Evolutionary conservation across 2,888 invertebrate genomes (phyloP).

Genomic region (Apeira syringaria): DNA sequence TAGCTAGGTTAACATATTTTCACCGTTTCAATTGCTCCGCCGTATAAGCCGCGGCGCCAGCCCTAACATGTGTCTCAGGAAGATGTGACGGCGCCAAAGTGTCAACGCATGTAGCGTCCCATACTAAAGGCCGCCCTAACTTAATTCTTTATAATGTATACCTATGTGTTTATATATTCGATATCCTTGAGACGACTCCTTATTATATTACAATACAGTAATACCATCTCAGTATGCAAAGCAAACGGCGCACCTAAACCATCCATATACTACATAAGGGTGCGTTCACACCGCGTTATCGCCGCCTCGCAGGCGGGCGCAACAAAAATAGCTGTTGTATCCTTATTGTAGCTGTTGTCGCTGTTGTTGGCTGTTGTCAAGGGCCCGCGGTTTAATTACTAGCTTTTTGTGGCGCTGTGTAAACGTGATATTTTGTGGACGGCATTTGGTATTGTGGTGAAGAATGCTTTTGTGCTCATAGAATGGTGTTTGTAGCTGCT

Average conservation of each 20-base stretch:
- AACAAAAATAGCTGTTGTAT: constrained; percentile 71
- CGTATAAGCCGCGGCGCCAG: too few species aligned
- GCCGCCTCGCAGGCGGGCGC: constrained; percentile 63
- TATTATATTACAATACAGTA: not conserved
- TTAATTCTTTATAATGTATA: too few species aligned
- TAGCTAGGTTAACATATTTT: too few species aligned
- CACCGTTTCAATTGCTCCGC: too few species aligned
- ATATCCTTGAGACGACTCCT: not conserved
- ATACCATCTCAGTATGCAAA: constrained; percentile 11
- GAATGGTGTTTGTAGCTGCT: constrained; percentile 14
- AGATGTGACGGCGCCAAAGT: too few species aligned
- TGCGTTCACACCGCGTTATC: constrained; percentile 56
- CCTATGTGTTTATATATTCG: too few species aligned
- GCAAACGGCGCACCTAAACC: constrained; percentile 1
- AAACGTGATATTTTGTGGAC: constrained; percentile 40
- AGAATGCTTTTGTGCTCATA: constrained; percentile 18
- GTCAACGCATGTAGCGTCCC: too few species aligned
- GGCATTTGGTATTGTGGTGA: constrained; percentile 28
- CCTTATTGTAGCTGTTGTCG: constrained; percentile 31
- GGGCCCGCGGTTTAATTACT: constrained; percentile 73
- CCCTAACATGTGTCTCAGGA: too few species aligned
- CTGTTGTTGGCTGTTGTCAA: constrained; percentile 41
- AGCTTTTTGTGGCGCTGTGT: constrained; percentile 58
- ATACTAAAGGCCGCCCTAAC: too few species aligned
- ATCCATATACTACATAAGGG: constrained; percentile 28